phyloP scores from a whole-genome alignment of 2,113 vertebrate genomes.

The Cyanistes caeruleus region DNA sequence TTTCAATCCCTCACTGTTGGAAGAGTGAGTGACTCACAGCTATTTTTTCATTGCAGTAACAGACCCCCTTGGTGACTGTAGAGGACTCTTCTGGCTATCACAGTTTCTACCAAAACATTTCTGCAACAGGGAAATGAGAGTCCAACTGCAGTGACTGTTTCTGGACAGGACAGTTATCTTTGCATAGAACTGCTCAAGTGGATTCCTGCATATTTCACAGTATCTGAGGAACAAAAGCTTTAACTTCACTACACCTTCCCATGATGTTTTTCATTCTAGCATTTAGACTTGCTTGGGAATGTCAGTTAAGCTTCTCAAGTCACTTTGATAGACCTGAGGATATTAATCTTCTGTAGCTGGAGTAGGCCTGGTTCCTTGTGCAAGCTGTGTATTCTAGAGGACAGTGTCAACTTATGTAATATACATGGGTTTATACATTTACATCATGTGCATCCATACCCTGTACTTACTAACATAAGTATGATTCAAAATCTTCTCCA shows the following conservation, averaged over 20 bases:
- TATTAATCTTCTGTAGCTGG: background rate
- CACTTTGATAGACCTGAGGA: background rate
- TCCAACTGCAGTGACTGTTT: background rate
- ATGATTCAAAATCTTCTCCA: background rate
- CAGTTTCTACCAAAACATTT: background rate
- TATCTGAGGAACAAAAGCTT: background rate
- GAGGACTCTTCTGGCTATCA: background rate
- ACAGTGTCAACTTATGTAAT: background rate
- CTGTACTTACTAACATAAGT: background rate
- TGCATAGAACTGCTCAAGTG: background rate
- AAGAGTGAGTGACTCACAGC: background rate
- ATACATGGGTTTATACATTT: background rate
- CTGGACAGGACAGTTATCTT: background rate
- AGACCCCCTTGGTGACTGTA: background rate
- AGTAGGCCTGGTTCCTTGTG: background rate
- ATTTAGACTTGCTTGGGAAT: background rate
- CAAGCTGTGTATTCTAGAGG: background rate
- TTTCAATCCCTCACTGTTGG: background rate
- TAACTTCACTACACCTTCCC: background rate
- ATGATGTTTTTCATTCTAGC: background rate
- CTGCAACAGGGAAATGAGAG: background rate
- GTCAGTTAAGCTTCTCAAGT: background rate
- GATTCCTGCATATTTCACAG: background rate
- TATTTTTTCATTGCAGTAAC: background rate
- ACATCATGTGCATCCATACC: background rate